These are phyloP conservation scores for Athetis lepigone DNA, from an alignment of 2,888 invertebrate species.

Conservation along the genomic window DNA sequence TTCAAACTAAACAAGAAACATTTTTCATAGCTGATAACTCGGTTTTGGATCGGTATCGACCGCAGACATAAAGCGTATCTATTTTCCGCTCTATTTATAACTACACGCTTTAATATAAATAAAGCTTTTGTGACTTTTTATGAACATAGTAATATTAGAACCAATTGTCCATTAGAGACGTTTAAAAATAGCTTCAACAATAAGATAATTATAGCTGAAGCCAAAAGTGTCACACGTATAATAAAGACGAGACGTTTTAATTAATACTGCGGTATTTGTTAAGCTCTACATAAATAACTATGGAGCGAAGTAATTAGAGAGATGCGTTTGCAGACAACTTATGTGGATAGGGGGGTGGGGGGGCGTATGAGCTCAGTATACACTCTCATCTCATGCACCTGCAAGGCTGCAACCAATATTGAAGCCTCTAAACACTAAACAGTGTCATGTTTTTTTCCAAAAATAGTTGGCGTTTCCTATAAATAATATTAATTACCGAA, in stretches of 20 bases:
- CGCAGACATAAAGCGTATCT: constrained; percentile 2
- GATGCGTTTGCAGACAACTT: constrained; percentile 13
- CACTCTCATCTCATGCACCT: constrained; percentile 1
- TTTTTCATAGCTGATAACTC: neutral
- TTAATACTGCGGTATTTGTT: constrained; percentile 35
- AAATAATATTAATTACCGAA: constrained; percentile 42
- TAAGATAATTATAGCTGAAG: constrained; percentile 15
- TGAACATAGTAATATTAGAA: constrained; percentile 38
- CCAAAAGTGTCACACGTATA: constrained; percentile 44
- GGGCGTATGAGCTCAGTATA: constrained; percentile 19
- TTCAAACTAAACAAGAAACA: constrained; percentile 10
- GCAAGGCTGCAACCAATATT: constrained; percentile 18
- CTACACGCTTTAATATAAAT: constrained; percentile 7
- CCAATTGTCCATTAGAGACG: constrained; percentile 44
- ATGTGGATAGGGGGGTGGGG: neutral
- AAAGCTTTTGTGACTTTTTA: constrained; percentile 28
- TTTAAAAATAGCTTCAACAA: constrained; percentile 50
- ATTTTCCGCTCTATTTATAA: constrained; percentile 24
- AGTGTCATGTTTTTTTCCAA: neutral
- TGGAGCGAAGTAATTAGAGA: constrained; percentile 25
- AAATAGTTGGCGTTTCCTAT: constrained; percentile 11
- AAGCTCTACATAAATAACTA: constrained; percentile 29
- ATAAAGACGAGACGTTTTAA: constrained; percentile 32
- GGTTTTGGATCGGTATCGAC: constrained; percentile 4
- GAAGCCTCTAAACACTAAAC: neutral